phyloP scores from a whole-genome alignment of 2,888 invertebrate genomes.

The Drosophila fulvimacula region DNA sequence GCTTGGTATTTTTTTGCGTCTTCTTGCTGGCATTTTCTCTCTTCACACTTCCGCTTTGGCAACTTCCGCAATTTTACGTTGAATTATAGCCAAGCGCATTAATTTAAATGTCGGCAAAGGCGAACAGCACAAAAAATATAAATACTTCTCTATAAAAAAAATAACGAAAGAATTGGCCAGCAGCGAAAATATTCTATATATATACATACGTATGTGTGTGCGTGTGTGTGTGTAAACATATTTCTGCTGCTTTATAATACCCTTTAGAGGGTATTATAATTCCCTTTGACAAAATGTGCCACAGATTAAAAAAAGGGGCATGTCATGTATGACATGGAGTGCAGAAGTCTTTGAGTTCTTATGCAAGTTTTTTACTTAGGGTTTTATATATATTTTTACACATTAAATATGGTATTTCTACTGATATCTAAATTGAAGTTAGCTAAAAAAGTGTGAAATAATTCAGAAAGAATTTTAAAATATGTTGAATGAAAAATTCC shows the following conservation, averaged over 20 bases:
- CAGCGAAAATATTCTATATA: constrained; percentile 26
- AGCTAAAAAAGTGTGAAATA: background rate
- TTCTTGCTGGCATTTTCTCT: constrained; percentile 52
- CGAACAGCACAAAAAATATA: constrained; percentile 66
- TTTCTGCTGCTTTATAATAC: constrained; percentile 19
- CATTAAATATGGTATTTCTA: too few relatives aligned
- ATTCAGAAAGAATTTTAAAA: background rate
- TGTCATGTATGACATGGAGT: background rate
- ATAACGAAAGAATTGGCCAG: constrained; percentile 24
- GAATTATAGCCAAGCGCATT: constrained; percentile 80
- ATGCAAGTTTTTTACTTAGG: background rate
- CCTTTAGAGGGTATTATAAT: constrained; percentile 1
- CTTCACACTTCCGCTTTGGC: constrained; percentile 80
- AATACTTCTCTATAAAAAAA: constrained; percentile 50
- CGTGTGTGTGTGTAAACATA: constrained; percentile 21
- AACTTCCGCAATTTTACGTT: constrained; percentile 80
- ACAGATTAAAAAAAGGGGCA: constrained; percentile 2
- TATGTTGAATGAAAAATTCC: background rate
- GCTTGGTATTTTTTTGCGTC: constrained; percentile 25
- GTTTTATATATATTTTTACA: background rate
- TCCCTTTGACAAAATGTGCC: constrained; percentile 6
- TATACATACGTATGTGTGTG: background rate
- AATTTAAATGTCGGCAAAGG: constrained; percentile 78
- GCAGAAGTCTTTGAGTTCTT: background rate
- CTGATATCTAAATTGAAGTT: too few relatives aligned